Base-by-base conservation (phyloP, 2,888 invertebrate genomes). In the Sphinx pinastri region DNA sequence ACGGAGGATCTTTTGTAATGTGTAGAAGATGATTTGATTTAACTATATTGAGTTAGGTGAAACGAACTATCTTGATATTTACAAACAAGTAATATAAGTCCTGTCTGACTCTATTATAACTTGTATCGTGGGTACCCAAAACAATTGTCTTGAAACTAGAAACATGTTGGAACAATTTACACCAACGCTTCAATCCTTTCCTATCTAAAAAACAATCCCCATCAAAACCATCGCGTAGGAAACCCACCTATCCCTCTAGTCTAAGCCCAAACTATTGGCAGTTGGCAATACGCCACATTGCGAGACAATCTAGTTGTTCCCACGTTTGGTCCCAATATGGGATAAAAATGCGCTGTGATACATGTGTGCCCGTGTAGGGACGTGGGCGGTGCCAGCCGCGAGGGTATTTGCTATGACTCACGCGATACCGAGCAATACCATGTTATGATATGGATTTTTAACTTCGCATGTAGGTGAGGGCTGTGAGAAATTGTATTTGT, bases 301-400 rank as follows among this genome's bases (percentile, higher is more conserved):
- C 19, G 31, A 58, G 11, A 60, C 81, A 79, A 71, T 75, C 75
- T 71, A 80, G 75, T 79, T 80, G 82, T 86, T 86, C 87, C 85
- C 86, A 87, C 84, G 85, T 83, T 77, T 71, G 66, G 58, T 71
- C 79, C 89, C 79, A 86, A 85, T 87, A 89, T 79, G 88, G 89
- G 81, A 85, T 86, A 89, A 87, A 89, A 87, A 89, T 88, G 85
- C 83, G 77, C 78, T 82, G 75, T 83, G 79, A 83, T 83, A 79
- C 79, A 82, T 81, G 79, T 77, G 76, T 81, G 79, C 76, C 87
- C 87, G 85, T 85, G 82, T 88, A 85, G 78, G 85, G 86, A 70
- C 71, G 78, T 80, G 76, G 81, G 82, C 82, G 79, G 77, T 63
- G 74, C 71, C 66, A 73, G 70, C 69, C 73, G 72, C 78, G 79